phyloP scores from a whole-genome alignment of 2,888 invertebrate species.

The Hyposoter didymator region DNA sequence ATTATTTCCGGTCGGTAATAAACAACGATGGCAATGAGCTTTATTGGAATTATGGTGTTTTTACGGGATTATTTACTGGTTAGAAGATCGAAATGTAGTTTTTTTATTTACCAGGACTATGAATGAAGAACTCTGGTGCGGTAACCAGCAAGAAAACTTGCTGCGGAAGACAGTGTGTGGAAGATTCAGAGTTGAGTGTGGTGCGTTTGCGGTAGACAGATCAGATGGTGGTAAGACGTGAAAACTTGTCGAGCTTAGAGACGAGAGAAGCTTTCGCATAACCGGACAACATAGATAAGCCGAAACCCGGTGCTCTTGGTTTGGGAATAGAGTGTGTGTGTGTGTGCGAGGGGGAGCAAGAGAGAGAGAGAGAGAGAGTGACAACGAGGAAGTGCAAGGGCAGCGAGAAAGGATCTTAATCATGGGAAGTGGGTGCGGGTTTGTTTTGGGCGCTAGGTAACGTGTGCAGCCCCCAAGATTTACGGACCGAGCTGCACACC shows the following conservation, averaged over 20 bases:
- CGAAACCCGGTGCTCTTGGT: conserved; percentile 45
- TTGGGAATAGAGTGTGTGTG: background rate
- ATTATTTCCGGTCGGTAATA: background rate
- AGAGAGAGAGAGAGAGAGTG: background rate
- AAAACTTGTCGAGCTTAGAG: conserved; percentile 53
- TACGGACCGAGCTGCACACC: conserved; percentile 65
- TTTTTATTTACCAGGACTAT: background rate
- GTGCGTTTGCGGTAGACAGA: conserved; percentile 24
- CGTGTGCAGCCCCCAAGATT: conserved; percentile 64
- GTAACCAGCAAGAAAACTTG: background rate
- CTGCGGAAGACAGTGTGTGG: conserved; percentile 1
- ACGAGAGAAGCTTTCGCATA: conserved; percentile 38
- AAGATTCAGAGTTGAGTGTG: conserved; percentile 35
- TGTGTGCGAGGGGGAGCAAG: too few relatives aligned
- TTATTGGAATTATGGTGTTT: background rate
- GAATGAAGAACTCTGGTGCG: background rate
- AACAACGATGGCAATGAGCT: background rate
- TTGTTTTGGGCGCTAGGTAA: conserved; percentile 57
- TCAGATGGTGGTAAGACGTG: conserved; percentile 47
- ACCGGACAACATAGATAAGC: conserved; percentile 53
- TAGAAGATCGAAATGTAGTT: background rate
- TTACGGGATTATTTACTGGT: background rate
- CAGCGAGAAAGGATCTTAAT: conserved; percentile 63
- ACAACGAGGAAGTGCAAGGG: conserved; percentile 38
- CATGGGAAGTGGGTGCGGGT: conserved; percentile 64